Conservation (phyloP, 2,797 vertebrate species). For the Centropyge bicolor region DNA sequence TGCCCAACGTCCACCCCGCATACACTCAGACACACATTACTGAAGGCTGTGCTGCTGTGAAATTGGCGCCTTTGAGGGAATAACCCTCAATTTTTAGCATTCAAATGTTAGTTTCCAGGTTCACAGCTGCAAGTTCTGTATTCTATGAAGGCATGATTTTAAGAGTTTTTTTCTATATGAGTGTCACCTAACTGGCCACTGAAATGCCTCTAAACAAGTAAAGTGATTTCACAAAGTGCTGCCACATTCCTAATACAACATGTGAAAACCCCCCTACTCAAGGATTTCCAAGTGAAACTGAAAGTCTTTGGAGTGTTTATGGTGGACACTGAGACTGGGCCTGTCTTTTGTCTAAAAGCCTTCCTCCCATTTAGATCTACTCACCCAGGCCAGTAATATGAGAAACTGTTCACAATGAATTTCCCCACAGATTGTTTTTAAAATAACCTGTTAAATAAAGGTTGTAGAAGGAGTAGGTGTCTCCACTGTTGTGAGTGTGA, state of each 20-base stretch:
- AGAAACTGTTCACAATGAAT: slow-evolving; percentile 18
- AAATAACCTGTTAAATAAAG: slow-evolving; percentile 42
- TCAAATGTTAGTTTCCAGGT: not conserved
- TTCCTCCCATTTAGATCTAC: not conserved
- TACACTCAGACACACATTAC: not conserved
- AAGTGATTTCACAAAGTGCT: not conserved
- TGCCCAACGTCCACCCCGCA: not conserved
- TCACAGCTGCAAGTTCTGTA: not conserved
- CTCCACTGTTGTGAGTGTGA: slow-evolving; percentile 13
- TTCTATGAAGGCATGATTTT: not conserved
- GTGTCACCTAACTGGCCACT: not conserved
- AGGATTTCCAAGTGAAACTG: not conserved
- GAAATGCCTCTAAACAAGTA: not conserved
- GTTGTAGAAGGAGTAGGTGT: slow-evolving; percentile 4
- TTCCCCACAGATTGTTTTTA: slow-evolving; percentile 7
- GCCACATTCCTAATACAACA: not conserved
- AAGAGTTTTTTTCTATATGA: not conserved
- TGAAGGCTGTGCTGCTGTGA: not conserved
- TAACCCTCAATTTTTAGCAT: not conserved
- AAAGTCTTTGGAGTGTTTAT: not conserved
- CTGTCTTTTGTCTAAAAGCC: not conserved
- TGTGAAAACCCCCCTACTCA: not conserved
- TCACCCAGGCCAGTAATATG: slow-evolving; percentile 12
- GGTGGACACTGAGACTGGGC: not conserved
- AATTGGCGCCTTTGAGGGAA: not conserved